phyloP scores from a whole-genome alignment of 2,888 invertebrate species.

The Cybosia mesomella region DNA sequence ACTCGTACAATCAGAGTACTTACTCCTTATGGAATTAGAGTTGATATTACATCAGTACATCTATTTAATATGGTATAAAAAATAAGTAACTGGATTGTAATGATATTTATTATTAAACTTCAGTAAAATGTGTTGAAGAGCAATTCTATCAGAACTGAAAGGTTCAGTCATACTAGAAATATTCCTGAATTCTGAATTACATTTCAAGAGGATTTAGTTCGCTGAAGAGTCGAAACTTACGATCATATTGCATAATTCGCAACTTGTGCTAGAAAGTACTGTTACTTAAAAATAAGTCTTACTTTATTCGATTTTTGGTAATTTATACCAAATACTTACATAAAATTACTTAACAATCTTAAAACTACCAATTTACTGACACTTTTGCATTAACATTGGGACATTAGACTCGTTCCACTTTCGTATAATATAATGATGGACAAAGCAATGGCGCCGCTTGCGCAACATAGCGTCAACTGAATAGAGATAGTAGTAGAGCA shows the following conservation, averaged over 20 bases:
- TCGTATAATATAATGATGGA: conserved; percentile 54
- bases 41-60: neutral
- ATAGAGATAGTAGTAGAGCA: conserved; percentile 57
- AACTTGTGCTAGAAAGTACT: conserved; percentile 1
- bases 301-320: neutral
- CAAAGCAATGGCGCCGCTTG: conserved; percentile 63
- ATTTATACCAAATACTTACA: conserved; percentile 6
- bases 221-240: neutral
- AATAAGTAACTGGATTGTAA: neutral
- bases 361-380: conserved; percentile 22
- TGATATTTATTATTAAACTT: no score
- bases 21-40: neutral
- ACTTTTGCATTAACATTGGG: conserved; percentile 31
- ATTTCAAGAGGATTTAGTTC: neutral
- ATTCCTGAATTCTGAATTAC: neutral
- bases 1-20: neutral
- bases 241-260: neutral
- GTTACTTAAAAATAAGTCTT: neutral
- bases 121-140: neutral
- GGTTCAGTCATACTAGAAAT: neutral
- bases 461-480: conserved; percentile 58
- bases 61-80: neutral
- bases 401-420: conserved; percentile 50
- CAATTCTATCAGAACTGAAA: neutral
- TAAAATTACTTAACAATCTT: conserved; percentile 3